Percentiles rank a stretch among this genome's conserved stretches.
Evolutionary conservation across 2,113 vertebrate genomes (phyloP).

Genomic region (Chionomys nivalis): DNA sequence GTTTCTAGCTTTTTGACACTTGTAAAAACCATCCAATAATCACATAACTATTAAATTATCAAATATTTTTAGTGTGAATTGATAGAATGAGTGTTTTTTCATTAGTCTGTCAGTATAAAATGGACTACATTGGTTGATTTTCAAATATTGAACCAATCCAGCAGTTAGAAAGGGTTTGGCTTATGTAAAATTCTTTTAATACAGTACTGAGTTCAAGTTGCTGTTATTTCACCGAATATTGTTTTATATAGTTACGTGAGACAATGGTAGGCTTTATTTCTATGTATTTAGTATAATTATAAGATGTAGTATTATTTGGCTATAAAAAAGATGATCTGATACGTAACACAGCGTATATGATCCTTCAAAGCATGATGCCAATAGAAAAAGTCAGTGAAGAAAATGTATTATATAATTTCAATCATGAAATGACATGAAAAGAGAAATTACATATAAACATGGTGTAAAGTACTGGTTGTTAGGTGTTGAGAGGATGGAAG

Average conservation of each 20-base stretch:
- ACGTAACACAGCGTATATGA: neutral
- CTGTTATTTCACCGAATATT: conserved; percentile 7
- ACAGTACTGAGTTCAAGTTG: neutral
- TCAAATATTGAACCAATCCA: conserved; percentile 14
- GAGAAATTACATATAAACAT: neutral
- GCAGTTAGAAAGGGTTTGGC: neutral
- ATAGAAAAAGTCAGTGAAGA: neutral
- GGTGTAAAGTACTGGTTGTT: neutral
- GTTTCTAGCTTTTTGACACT: neutral
- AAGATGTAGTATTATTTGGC: neutral
- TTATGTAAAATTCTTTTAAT: conserved; percentile 26
- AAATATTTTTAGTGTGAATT: neutral
- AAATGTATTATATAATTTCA: neutral
- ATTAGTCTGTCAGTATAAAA: conserved; percentile 14
- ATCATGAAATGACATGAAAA: neutral
- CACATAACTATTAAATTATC: neutral
- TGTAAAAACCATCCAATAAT: neutral
- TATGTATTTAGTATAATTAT: neutral
- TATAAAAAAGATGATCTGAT: neutral
- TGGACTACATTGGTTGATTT: neutral
- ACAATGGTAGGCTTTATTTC: conserved; percentile 11
- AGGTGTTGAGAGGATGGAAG: neutral
- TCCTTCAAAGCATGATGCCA: neutral
- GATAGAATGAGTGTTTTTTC: neutral
- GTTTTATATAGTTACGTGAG: neutral